These are phyloP conservation scores for Agonopterix subpropinquella DNA, from an alignment of 2,888 invertebrate genomes.

Conservation along the genomic window DNA sequence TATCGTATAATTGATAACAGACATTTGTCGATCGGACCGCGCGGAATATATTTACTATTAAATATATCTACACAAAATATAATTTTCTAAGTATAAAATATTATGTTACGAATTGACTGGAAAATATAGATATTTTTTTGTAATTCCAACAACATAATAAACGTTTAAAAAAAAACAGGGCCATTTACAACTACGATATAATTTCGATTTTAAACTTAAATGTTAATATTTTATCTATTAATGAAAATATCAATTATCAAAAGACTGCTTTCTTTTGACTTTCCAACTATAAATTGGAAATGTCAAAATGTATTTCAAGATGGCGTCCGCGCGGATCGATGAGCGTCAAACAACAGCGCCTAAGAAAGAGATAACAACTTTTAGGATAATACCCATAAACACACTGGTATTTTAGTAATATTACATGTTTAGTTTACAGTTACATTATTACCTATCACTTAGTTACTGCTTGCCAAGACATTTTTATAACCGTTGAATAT, in stretches of 20 bases:
- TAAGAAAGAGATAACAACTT: slow-evolving; percentile 75
- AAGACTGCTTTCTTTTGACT: too few species aligned
- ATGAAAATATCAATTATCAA: slow-evolving; percentile 5
- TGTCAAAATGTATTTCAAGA: slow-evolving; percentile 8
- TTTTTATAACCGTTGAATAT: slow-evolving; percentile 8
- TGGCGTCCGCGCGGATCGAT: slow-evolving; percentile 40
- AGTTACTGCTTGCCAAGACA: slow-evolving; percentile 45
- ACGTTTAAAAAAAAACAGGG: slow-evolving; percentile 19
- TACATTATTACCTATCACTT: slow-evolving; percentile 43
- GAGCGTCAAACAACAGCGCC: slow-evolving; percentile 68
- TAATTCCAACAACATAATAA: slow-evolving; percentile 22
- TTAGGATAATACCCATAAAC: slow-evolving; percentile 65
- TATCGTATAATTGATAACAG: slow-evolving; percentile 61
- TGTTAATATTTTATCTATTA: not conserved
- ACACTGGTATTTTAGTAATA: slow-evolving; percentile 48
- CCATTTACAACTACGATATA: slow-evolving; percentile 12
- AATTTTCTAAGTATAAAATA: slow-evolving; percentile 1
- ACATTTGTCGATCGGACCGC: slow-evolving; percentile 42
- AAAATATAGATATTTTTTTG: slow-evolving; percentile 18
- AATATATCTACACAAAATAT: slow-evolving; percentile 15
- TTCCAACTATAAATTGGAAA: slow-evolving; percentile 6
- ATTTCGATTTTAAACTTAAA: not conserved
- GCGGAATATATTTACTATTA: slow-evolving; percentile 24
- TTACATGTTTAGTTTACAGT: slow-evolving; percentile 52
- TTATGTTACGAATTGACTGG: slow-evolving; percentile 6